Base-by-base conservation (phyloP, 2,113 vertebrate genomes). In the Corvus cornix region DNA sequence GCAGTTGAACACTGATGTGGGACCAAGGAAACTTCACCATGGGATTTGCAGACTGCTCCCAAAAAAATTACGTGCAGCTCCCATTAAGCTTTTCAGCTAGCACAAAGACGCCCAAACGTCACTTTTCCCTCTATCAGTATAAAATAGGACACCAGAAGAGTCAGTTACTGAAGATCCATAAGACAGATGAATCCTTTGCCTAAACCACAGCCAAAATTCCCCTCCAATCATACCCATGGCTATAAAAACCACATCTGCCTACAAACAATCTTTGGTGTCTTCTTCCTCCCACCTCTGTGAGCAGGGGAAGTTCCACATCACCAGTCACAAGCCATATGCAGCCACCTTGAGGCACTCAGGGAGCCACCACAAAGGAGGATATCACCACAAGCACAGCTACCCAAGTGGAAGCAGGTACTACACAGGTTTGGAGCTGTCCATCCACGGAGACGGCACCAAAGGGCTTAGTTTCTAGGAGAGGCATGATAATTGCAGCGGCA, bases 401-500 rank as follows among this genome's bases (percentile, higher is more conserved):
- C 92, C 92, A 6, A 96, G 95, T 83, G 92, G 96, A 95, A 97
- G 96, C 96, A 96, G 78, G 23, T 26, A 59, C 49, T 59, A 68
- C 49, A 51, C 33, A 44, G 83, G 21, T 11, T 41, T 28, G 7
- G 56, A 84, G 62, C 75, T 72, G 74, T 72, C 68, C 69, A 13
- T 33, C 75, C 43, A 52, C 17, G 0, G 13, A 83, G 33, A 87
- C 0, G 0, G 76, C 72, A 58, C 28, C 87, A 56, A 30, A 67
- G 4, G 56, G 33, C 75, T 84, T 39, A 2, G 2, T 76, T 93
- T 97, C 75, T 72, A 56, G 86, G 92, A 94, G 59, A 82, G 52
- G 90, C 92, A 95, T 94, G 90, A 96, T 86, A 89, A 95, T 93
- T 89, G 88, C 86, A 96, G 92, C 33, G 73, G 81, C 78, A 90